Conservation (phyloP, 2,113 vertebrate genomes). For the Brachypteracias leptosomus region DNA sequence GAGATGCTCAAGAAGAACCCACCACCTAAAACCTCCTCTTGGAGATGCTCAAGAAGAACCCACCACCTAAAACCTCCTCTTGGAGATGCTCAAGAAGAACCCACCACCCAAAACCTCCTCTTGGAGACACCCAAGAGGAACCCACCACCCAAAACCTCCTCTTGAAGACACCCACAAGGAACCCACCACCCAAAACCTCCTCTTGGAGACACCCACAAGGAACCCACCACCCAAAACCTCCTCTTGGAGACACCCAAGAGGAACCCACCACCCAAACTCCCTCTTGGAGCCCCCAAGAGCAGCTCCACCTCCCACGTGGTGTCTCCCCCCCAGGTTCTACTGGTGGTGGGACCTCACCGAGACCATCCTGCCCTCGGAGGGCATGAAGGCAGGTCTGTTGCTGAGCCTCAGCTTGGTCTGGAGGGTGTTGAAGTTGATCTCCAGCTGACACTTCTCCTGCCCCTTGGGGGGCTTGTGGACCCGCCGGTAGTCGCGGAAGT, state of each 20-base stretch:
- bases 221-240: background rate
- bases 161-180: too few species aligned
- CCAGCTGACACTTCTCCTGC: slow-evolving; percentile 94
- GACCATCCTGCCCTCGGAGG: slow-evolving; percentile 92
- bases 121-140: too few species aligned
- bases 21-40: background rate
- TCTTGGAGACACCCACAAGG: too few species aligned
- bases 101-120: background rate
- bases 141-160: too few species aligned
- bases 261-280: background rate
- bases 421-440: slow-evolving; percentile 98
- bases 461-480: slow-evolving; percentile 94
- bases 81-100: too few species aligned
- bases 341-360: slow-evolving; percentile 73
- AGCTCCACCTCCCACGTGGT: too few species aligned
- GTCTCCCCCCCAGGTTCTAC: too few species aligned
- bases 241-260: too few species aligned
- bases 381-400: slow-evolving; percentile 95
- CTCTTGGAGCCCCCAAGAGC: too few species aligned
- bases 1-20: too few species aligned
- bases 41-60: too few species aligned
- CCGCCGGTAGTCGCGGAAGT: slow-evolving; percentile 90
- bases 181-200: background rate
- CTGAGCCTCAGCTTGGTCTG: slow-evolving; percentile 95
- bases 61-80: background rate